Evolutionary conservation across 2,888 invertebrate species (phyloP).

Genomic region (Plagodis dolabraria): DNA sequence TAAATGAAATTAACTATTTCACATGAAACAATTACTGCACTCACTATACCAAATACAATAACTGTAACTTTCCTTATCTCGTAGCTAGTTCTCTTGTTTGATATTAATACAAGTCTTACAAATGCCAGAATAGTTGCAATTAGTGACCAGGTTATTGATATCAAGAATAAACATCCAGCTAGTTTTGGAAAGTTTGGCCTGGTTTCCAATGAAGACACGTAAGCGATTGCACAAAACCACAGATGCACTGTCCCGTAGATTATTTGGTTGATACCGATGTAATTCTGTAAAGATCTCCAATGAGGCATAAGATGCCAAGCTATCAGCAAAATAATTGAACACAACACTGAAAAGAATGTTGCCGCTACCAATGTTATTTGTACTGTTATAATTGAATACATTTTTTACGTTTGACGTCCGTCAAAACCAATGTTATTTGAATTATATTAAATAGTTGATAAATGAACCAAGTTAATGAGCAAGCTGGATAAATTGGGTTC

Average conservation of each 20-base stretch:
- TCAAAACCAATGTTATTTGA: too few species aligned
- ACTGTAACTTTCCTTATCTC: conserved; percentile 6
- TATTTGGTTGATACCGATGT: conserved; percentile 11
- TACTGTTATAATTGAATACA: neutral
- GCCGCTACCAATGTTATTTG: neutral
- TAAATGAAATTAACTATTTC: neutral
- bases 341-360: neutral
- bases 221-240: neutral
- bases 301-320: conserved; percentile 12
- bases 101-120: conserved; percentile 11
- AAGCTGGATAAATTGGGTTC: too few species aligned
- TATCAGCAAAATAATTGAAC: neutral
- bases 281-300: conserved; percentile 18
- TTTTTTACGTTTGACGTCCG: neutral
- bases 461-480: too few species aligned
- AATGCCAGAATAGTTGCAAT: conserved; percentile 5
- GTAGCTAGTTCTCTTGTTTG: conserved; percentile 8
- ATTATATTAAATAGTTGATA: too few species aligned
- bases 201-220: neutral
- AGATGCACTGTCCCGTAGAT: neutral
- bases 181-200: neutral
- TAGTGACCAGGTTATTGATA: conserved; percentile 11
- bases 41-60: neutral
- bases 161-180: neutral
- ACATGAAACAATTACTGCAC: neutral